Base-by-base conservation (phyloP, 1,140 invertebrate genomes). In the Aethina tumida region DNA sequence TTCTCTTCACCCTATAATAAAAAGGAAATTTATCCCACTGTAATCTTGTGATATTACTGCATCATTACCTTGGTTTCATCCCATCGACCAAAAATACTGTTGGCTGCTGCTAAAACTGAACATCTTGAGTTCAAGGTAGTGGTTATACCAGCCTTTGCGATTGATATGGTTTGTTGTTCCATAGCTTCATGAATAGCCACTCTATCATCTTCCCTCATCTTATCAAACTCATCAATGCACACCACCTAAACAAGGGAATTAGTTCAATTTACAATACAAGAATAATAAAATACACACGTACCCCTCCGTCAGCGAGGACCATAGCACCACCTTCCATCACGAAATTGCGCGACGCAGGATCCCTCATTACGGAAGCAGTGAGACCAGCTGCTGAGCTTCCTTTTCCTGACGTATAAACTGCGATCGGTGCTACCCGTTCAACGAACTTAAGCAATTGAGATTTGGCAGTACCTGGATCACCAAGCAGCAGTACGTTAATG, bases 161-260 rank as follows among this genome's bases (percentile, higher is more conserved):
- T 99, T 2, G 95, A 98, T 51, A 99, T 99, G 0, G 97, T 99
- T 65, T 99, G 97, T 58, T 99, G 97, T 64, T 99, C 97, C 97
- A 99, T 99, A 19, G 96, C 97, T 69, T 99, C 97, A 58, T 99
- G 97, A 61, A 99, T 99, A 12, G 96, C 96, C 2, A 99, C 96
- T 49, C 96, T 71, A 63, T 99, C 97, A 62, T 99, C 95, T 67
- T 99, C 96, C 45, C 91, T 76, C 97, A 99, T 99, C 69, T 99
- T 99, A 66, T 99, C 97, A 67, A 99, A 99, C 63, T 99, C 97
- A 63, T 99, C 97, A 62, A 99, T 99, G 60, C 96, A 99, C 1
- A 99, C 95, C 6, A 98, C n/a, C n/a, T n/a, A n/a, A n/a, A n/a
- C n/a, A n/a, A n/a, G n/a, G n/a, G n/a, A n/a, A n/a, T n/a, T n/a